Evolutionary conservation across 2,888 invertebrate genomes (phyloP).

Genomic region (Bugulina stolonifera): DNA sequence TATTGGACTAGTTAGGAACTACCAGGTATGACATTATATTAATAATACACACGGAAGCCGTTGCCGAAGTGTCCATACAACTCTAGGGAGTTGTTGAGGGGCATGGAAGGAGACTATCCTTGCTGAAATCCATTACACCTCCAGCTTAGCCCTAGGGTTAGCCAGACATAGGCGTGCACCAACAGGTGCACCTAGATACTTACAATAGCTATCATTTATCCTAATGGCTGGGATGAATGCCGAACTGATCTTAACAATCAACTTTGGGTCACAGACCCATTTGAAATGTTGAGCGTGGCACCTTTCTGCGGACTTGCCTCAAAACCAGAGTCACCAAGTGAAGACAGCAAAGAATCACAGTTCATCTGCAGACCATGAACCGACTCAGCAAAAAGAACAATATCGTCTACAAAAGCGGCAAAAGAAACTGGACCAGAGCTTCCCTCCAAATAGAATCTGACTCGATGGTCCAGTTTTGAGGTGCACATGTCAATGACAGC

Average conservation of each 20-base stretch:
- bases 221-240: neutral
- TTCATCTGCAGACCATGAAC: neutral
- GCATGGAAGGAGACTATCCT: no score
- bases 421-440: no score
- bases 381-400: neutral
- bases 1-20: no score
- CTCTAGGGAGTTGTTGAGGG: no score
- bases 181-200: neutral
- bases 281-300: neutral
- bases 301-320: neutral
- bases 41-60: no score
- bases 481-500: slow-evolving; percentile 9
- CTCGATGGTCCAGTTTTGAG: neutral
- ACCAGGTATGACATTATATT: no score
- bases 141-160: neutral
- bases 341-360: neutral
- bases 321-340: neutral
- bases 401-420: slow-evolving; percentile 10
- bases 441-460: no score
- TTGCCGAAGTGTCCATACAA: no score
- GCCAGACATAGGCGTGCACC: neutral
- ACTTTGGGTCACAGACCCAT: neutral
- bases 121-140: no score
- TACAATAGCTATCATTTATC: neutral
- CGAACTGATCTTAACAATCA: neutral